Evolutionary conservation across 2,888 invertebrate genomes (phyloP).

Genomic region (Leptopterna dolabrata): DNA sequence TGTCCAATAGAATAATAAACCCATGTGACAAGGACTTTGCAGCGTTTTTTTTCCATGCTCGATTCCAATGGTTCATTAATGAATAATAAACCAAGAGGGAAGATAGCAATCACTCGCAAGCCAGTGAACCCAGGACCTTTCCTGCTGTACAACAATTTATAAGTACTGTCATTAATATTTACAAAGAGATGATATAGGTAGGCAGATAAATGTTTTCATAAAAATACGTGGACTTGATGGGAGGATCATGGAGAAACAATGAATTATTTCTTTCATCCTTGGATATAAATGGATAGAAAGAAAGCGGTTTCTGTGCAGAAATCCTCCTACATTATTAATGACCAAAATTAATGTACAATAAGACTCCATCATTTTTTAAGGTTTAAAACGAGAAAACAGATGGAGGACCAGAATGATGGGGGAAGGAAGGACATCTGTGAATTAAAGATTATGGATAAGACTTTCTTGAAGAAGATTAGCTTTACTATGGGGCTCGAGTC

Average conservation of each 20-base stretch:
- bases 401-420: neutral
- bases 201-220: too few relatives aligned
- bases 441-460: conserved; percentile 28
- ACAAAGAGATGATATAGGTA: too few relatives aligned
- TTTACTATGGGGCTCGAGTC: neutral
- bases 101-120: too few relatives aligned
- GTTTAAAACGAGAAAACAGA: neutral
- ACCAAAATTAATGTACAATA: neutral
- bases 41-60: too few relatives aligned
- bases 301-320: neutral
- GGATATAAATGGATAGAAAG: neutral
- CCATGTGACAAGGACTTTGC: too few relatives aligned
- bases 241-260: neutral
- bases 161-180: too few relatives aligned
- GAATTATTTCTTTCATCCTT: neutral
- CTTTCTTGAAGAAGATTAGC: conserved; percentile 9
- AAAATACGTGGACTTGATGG: too few relatives aligned
- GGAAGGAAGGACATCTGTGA: conserved; percentile 14
- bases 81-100: too few relatives aligned
- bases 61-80: too few relatives aligned
- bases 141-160: too few relatives aligned
- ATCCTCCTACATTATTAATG: conserved; percentile 15
- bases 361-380: conserved; percentile 15
- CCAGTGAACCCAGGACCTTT: too few relatives aligned
- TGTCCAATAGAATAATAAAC: too few relatives aligned